Evolutionary conservation across 2,797 vertebrate genomes (phyloP).

Genomic region (Tokudaia muenninki): DNA sequence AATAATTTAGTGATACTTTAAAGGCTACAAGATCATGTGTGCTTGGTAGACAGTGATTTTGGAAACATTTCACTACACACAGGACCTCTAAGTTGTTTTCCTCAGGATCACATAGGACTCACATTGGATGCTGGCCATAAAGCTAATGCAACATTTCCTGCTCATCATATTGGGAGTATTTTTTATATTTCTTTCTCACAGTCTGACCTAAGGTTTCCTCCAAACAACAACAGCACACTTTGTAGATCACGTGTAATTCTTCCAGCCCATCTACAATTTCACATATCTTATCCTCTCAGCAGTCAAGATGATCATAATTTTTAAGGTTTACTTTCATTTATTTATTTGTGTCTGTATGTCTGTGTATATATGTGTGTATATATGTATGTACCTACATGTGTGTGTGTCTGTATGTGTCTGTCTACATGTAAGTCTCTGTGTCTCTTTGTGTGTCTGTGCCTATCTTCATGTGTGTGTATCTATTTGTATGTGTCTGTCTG

Average conservation of each 20-base stretch:
- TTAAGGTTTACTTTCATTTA: background rate
- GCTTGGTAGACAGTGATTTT: slow-evolving; percentile 8
- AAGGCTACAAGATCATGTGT: slow-evolving; percentile 61
- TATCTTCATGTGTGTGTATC: background rate
- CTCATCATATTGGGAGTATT: background rate
- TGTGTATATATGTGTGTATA: background rate
- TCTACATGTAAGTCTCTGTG: too few species aligned
- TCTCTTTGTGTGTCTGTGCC: background rate
- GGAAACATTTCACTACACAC: background rate
- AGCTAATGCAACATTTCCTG: background rate
- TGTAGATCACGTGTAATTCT: background rate
- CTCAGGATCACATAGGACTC: background rate
- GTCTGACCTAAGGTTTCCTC: slow-evolving; percentile 10
- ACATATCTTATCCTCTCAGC: background rate
- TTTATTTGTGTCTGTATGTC: background rate
- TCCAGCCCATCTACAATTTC: background rate
- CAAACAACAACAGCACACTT: background rate
- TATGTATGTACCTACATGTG: background rate
- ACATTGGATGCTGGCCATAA: background rate
- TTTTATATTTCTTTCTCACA: background rate
- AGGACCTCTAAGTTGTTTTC: background rate
- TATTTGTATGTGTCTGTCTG: background rate
- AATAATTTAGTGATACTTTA: slow-evolving; percentile 60
- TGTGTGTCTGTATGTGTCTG: background rate
- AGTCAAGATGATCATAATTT: background rate